Base-by-base conservation (phyloP, 2,888 invertebrate species). In the Azorinus chamasolen region DNA sequence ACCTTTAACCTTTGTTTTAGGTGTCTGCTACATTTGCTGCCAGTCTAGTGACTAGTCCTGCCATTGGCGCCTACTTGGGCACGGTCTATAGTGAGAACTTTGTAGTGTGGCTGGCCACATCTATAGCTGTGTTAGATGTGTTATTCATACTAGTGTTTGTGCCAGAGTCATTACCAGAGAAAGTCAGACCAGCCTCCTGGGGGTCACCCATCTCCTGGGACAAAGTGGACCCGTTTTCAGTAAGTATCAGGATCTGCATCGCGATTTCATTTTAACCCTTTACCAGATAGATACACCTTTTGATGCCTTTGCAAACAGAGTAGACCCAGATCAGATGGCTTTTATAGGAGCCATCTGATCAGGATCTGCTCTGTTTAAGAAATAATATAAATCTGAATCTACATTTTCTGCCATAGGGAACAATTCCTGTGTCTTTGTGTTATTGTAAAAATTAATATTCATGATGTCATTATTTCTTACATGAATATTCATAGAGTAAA, bases 11-110 rank as follows among this genome's bases (percentile, higher is more conserved):
- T 64, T 18, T 43, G 41, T 59, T 59, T 27, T 84, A 94, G 92
- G 96, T 96, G n/a, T 98, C 98, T 25, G 99, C 99, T 32, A 99
- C 99, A 68, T 99, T 99, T 94, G 99, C 99, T 18, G 99, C 99
- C 81, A 99, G 98, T 93, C 96, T 99, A 95, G 99, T 99, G 55
- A 99, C 99, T 85, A 98, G 98, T 75, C 99, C 99, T 14, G 99
- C 99, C 2, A 94, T 99, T 64, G 99, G 99, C n/a, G 94, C 95
- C 5, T 95, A 94, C 86, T 90, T 95, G 58, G 94, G 93, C 41
- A 87, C 96, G 91, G 95, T 95, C 73, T 98, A 98, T 92, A 96
- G 97, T 81, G 95, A 95, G 87, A 95, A 95, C 82, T 94, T 98
- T 62, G 98, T 99, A 46, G 98, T 99, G 54, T 97, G 98, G 48